Conservation (phyloP, 2,113 vertebrate genomes). For the Dascyllus trimaculatus region DNA sequence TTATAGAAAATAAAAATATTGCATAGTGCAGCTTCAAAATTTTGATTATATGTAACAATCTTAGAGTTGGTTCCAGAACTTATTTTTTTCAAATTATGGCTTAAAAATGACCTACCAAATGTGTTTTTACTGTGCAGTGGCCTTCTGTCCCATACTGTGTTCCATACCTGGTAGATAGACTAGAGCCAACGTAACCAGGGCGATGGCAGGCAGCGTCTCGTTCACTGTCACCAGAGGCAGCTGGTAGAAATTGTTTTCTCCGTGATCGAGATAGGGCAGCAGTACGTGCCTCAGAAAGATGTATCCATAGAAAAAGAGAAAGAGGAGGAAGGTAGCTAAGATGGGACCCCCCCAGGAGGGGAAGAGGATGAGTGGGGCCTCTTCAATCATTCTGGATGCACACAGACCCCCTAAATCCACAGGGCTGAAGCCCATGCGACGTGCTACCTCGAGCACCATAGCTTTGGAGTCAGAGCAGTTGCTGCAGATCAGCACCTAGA, state of each 20-base stretch:
- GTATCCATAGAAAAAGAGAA: slow-evolving; percentile 90
- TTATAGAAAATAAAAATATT: too few species aligned
- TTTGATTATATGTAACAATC: too few species aligned
- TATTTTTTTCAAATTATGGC: too few species aligned
- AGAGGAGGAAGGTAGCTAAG: slow-evolving; percentile 85
- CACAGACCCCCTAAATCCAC: slow-evolving; percentile 88
- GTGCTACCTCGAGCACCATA: slow-evolving; percentile 81
- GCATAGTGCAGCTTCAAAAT: too few species aligned
- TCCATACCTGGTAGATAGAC: slow-evolving; percentile 87
- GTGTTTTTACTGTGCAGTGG: not conserved
- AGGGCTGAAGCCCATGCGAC: slow-evolving; percentile 88
- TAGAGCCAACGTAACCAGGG: slow-evolving; percentile 88
- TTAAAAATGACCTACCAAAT: not conserved
- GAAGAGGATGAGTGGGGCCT: slow-evolving; percentile 87
- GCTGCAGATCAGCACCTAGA: slow-evolving; percentile 90
- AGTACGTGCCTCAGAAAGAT: slow-evolving; percentile 87
- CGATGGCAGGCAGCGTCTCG: slow-evolving; percentile 87
- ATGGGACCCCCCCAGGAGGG: slow-evolving; percentile 88
- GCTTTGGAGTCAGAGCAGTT: slow-evolving; percentile 87
- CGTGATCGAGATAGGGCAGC: slow-evolving; percentile 86
- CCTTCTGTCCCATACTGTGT: not conserved
- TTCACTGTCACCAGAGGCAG: slow-evolving; percentile 90
- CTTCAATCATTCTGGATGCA: slow-evolving; percentile 86
- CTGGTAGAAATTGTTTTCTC: slow-evolving; percentile 88
- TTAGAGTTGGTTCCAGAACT: too few species aligned